Conservation (phyloP, 2,113 vertebrate species). For the Platysternon megacephalum region DNA sequence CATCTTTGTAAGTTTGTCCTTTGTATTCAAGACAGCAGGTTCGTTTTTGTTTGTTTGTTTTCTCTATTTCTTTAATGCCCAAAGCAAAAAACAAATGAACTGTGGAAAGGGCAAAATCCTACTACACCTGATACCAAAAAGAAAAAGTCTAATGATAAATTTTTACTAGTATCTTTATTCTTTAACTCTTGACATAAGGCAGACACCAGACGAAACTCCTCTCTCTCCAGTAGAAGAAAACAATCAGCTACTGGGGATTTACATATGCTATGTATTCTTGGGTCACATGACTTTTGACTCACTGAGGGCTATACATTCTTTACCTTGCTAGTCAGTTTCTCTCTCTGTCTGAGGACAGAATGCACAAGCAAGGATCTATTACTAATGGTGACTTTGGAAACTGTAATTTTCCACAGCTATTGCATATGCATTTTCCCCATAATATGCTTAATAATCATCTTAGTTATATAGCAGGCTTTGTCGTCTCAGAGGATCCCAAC, state of each 20-base stretch:
- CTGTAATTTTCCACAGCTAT: background rate
- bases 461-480: too few relatives aligned
- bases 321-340: background rate
- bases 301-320: background rate
- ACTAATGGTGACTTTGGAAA: background rate
- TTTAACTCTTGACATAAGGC: background rate
- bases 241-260: background rate
- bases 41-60: background rate
- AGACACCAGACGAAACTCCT: background rate
- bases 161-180: rapidly evolving
- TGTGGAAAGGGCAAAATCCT: background rate
- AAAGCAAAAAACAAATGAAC: background rate
- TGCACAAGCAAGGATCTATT: background rate
- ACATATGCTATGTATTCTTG: rapidly evolving
- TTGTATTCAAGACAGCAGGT: rapidly evolving
- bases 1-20: background rate
- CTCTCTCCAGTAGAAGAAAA: background rate
- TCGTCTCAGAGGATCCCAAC: rapidly evolving
- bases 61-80: background rate
- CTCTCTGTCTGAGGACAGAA: background rate
- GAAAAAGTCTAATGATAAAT: background rate
- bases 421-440: background rate
- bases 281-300: conserved; percentile 19
- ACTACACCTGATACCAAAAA: rapidly evolving
- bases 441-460: background rate